Evolutionary conservation across 2,888 invertebrate species (phyloP).

Genomic region (Halocaridina rubra): DNA sequence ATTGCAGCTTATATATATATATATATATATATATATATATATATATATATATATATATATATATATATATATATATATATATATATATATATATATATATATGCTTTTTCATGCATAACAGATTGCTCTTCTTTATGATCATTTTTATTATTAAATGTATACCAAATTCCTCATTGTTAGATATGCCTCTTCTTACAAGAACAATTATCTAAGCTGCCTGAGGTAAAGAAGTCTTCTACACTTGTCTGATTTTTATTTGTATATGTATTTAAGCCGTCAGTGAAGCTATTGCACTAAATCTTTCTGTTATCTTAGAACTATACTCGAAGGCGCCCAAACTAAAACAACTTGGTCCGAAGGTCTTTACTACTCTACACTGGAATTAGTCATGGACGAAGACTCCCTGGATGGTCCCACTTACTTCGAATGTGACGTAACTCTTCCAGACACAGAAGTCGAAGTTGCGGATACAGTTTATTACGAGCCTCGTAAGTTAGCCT

Average conservation of each 20-base stretch:
- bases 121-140: neutral
- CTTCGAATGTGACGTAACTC: neutral
- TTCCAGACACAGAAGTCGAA: neutral
- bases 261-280: too few species aligned
- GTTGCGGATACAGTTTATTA: neutral
- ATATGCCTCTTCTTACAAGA: too few species aligned
- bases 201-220: too few species aligned
- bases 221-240: too few species aligned
- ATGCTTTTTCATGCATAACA: neutral
- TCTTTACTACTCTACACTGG: neutral
- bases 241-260: too few species aligned
- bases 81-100: constrained; percentile 9
- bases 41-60: too few species aligned
- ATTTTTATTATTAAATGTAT: too few species aligned
- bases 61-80: neutral
- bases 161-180: neutral
- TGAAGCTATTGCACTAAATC: too few species aligned
- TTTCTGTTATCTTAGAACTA: neutral
- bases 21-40: too few species aligned
- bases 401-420: neutral
- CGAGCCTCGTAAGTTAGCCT: neutral
- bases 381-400: neutral
- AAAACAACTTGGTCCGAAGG: neutral
- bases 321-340: neutral
- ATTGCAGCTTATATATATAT: too few species aligned